Conservation (phyloP, 1,140 invertebrate genomes). For the Microplitis demolitor region DNA sequence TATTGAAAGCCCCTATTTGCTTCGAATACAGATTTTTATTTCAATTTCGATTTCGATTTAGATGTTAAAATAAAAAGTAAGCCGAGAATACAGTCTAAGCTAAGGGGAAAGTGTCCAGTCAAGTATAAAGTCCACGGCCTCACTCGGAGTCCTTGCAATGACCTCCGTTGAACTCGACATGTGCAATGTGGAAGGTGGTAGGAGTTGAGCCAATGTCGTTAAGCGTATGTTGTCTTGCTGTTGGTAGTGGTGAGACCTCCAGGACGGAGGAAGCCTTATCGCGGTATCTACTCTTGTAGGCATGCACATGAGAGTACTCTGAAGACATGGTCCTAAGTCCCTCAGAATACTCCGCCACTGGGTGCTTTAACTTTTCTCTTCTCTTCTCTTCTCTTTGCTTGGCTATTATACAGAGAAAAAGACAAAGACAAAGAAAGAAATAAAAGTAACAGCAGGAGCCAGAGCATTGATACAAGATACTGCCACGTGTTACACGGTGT, state of each 20-base stretch:
- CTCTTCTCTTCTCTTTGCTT: conserved; percentile 17
- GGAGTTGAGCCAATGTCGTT: conserved; percentile 5
- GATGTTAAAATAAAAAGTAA: neutral
- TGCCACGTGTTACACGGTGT: conserved; percentile 61
- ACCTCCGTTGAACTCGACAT: conserved; percentile 53
- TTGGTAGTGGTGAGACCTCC: conserved; percentile 46
- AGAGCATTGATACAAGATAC: conserved; percentile 60
- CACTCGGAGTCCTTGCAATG: conserved; percentile 56
- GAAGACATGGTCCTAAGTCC: conserved; percentile 5
- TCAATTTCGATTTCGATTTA: neutral
- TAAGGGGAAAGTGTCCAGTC: conserved; percentile 11
- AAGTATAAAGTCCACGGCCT: conserved; percentile 18
- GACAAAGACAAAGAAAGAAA: conserved; percentile 23
- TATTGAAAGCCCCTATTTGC: too few species aligned
- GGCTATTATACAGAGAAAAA: too few species aligned
- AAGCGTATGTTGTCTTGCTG: conserved; percentile 11
- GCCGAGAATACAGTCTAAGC: too few species aligned
- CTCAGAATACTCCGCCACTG: conserved; percentile 15
- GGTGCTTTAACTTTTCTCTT: conserved; percentile 19
- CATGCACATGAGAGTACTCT: conserved; percentile 39
- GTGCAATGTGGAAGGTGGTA: conserved; percentile 10
- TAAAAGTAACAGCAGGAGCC: conserved; percentile 53
- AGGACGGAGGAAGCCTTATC: conserved; percentile 50
- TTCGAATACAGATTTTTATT: too few species aligned
- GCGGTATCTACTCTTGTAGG: conserved; percentile 58